phyloP scores from a whole-genome alignment of 2,888 invertebrate species.

The Drosophila mimica region DNA sequence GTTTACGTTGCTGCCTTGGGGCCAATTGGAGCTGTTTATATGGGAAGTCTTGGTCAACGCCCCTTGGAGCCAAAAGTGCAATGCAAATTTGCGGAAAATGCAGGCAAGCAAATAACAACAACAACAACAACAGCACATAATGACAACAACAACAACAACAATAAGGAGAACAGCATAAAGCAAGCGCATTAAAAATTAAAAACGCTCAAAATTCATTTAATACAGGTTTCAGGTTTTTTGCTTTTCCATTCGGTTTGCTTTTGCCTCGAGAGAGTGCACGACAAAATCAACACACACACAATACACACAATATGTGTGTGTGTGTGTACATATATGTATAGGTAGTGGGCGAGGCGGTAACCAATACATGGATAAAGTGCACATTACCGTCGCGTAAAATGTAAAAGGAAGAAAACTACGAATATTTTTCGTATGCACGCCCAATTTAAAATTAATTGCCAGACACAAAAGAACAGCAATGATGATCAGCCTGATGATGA shows the following conservation, averaged over 20 bases:
- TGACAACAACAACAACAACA: conserved; percentile 1
- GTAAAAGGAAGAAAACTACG: conserved; percentile 73
- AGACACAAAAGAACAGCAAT: conserved; percentile 80
- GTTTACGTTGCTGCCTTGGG: background rate
- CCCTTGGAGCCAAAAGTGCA: conserved; percentile 41
- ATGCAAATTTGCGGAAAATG: conserved; percentile 62
- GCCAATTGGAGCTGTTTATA: background rate
- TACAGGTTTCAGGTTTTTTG: conserved; percentile 50
- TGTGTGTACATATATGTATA: background rate
- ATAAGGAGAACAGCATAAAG: conserved; percentile 11
- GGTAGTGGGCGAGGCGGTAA: conserved; percentile 24
- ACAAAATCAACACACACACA: conserved; percentile 55
- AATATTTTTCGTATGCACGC: conserved; percentile 80
- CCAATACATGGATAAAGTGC: conserved; percentile 54
- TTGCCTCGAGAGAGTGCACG: conserved; percentile 53
- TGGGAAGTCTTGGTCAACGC: conserved; percentile 32
- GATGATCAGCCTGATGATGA: conserved; percentile 27
- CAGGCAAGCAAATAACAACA: conserved; percentile 39
- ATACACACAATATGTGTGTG: background rate
- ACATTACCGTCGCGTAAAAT: conserved; percentile 66
- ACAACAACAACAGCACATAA: conserved; percentile 17
- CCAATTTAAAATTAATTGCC: conserved; percentile 84
- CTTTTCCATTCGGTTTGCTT: conserved; percentile 36
- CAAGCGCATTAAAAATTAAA: conserved; percentile 61
- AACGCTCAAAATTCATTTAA: conserved; percentile 67